A percentile compares a stretch with the other conserved stretches of the same genome.
phyloP scores from a whole-genome alignment of 2,797 vertebrate species.

The Tamandua tetradactyla region DNA sequence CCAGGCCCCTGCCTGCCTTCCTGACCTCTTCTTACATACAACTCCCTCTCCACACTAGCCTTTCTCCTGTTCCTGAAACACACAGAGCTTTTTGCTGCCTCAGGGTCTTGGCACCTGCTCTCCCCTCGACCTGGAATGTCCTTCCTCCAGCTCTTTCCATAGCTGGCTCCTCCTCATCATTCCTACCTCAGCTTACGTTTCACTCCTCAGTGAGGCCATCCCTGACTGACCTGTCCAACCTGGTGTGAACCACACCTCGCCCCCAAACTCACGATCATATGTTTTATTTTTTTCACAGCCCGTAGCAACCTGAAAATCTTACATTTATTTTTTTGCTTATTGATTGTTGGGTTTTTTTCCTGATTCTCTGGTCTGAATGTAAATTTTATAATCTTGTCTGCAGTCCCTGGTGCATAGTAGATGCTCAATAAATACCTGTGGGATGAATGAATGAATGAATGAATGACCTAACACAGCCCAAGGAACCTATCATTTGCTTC shows the following conservation, averaged over 20 bases:
- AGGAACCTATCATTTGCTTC: background rate
- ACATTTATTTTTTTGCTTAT: background rate
- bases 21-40: background rate
- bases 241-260: background rate
- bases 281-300: background rate
- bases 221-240: conserved; percentile 19
- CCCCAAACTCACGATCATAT: background rate
- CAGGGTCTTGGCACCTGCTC: conserved; percentile 49
- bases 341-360: background rate
- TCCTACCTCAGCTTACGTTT: conserved; percentile 50
- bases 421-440: background rate
- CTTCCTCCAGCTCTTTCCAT: conserved; percentile 43
- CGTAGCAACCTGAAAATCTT: conserved; percentile 2
- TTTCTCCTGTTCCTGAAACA: background rate
- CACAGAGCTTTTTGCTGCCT: background rate
- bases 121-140: conserved; percentile 7
- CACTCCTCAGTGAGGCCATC: conserved; percentile 42
- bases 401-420: background rate
- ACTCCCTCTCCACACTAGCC: background rate
- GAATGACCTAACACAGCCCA: background rate
- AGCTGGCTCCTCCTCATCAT: conserved; percentile 3
- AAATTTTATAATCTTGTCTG: background rate
- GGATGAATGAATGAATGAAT: background rate
- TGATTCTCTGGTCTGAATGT: background rate
- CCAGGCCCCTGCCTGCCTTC: background rate